Conservation (phyloP, 2,888 invertebrate genomes). For the Chironomus riparius region DNA sequence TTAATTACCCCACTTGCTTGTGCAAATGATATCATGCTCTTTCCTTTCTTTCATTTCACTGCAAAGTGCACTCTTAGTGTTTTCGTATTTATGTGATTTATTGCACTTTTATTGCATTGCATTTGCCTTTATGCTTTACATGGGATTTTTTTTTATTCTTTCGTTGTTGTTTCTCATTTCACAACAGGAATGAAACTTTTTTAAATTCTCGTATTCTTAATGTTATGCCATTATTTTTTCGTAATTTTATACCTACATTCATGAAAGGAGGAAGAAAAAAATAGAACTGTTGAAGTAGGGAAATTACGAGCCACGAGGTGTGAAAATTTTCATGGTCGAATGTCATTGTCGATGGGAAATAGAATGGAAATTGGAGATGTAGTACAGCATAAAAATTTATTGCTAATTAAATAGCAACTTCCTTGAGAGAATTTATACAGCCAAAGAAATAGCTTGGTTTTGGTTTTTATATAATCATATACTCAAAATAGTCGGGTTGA, state of each 20-base stretch:
- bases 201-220: neutral
- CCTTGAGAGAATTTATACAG: no score
- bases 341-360: no score
- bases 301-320: neutral
- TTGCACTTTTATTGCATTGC: slow-evolving; percentile 25
- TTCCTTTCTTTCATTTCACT: neutral
- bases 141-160: neutral
- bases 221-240: neutral
- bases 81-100: slow-evolving; percentile 22
- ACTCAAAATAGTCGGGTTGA: no score
- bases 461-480: no score
- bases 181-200: neutral
- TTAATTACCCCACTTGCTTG: slow-evolving; percentile 22
- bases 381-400: no score
- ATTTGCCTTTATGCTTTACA: slow-evolving; percentile 8
- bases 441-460: no score
- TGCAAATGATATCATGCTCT: neutral
- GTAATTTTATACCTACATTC: neutral
- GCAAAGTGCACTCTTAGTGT: slow-evolving; percentile 10
- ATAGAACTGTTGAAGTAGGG: neutral
- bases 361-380: no score
- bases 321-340: neutral
- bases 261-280: no score
- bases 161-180: neutral
- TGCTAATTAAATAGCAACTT: no score